These are phyloP conservation scores for Omphaloscelis lunosa DNA, from an alignment of 2,888 invertebrate genomes.

Conservation along the genomic window DNA sequence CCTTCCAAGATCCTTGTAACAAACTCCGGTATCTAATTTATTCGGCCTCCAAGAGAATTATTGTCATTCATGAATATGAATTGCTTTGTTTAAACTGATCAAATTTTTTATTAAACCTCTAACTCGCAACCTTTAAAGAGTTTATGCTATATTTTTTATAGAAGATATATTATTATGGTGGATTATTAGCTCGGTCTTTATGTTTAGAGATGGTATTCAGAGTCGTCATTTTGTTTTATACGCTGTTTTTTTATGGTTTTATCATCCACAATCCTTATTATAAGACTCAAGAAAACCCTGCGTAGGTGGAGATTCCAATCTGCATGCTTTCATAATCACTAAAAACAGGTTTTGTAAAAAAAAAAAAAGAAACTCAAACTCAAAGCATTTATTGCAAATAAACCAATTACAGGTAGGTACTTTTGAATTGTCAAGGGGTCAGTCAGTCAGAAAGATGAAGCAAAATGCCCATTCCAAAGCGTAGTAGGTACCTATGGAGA, in stretches of 20 bases:
- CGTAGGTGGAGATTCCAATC: background rate
- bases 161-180: conserved; percentile 49
- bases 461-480: no score
- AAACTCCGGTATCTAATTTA: conserved; percentile 67
- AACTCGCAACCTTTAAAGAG: conserved; percentile 29
- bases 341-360: no score
- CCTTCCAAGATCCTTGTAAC: conserved; percentile 35
- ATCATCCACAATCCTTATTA: background rate
- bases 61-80: conserved; percentile 82
- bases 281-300: no score
- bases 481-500: no score
- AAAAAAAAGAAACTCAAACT: no score
- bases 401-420: no score
- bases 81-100: conserved; percentile 79
- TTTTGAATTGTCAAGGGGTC: no score
- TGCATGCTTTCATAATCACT: no score
- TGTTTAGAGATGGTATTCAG: background rate
- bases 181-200: conserved; percentile 46
- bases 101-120: conserved; percentile 75
- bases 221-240: conserved; percentile 11
- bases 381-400: no score
- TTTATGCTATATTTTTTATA: conserved; percentile 69
- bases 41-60: conserved; percentile 71
- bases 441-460: no score
- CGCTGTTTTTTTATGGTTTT: conserved; percentile 11